Conservation (phyloP, 2,888 invertebrate species). For the Melanchra persicariae region DNA sequence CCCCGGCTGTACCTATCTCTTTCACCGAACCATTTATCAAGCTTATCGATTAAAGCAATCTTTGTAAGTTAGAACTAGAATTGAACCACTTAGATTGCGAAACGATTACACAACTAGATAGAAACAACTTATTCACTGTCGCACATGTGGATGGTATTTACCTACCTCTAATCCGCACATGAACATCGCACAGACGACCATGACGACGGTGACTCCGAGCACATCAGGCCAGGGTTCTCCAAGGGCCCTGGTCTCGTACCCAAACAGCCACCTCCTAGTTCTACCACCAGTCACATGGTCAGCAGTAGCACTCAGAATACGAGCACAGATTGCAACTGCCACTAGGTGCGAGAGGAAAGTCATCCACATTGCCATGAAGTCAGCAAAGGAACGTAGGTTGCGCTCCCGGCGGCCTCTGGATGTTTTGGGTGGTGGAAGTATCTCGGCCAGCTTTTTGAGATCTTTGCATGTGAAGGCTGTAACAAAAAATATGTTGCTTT, state of each 20-base stretch:
- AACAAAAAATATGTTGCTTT: slow-evolving; percentile 9
- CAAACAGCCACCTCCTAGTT: slow-evolving; percentile 91
- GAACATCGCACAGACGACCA: slow-evolving; percentile 91
- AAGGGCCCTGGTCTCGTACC: slow-evolving; percentile 90
- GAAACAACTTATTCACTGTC: background rate
- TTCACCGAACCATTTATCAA: slow-evolving; percentile 6
- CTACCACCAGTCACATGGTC: slow-evolving; percentile 91
- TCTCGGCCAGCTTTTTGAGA: slow-evolving; percentile 82
- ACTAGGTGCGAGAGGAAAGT: slow-evolving; percentile 90
- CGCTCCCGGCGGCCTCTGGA: slow-evolving; percentile 84
- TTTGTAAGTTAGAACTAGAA: slow-evolving; percentile 6
- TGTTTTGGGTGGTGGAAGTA: slow-evolving; percentile 83
- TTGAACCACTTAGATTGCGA: slow-evolving; percentile 9
- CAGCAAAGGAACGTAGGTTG: slow-evolving; percentile 88
- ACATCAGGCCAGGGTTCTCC: slow-evolving; percentile 93
- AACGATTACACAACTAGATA: slow-evolving; percentile 17
- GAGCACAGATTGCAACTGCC: slow-evolving; percentile 91
- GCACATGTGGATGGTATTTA: slow-evolving; percentile 60
- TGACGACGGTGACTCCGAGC: slow-evolving; percentile 91
- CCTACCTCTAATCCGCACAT: slow-evolving; percentile 92
- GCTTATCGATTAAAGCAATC: slow-evolving; percentile 31
- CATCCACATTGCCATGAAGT: slow-evolving; percentile 92
- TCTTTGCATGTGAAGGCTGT: slow-evolving; percentile 85
- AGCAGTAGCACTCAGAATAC: slow-evolving; percentile 91
- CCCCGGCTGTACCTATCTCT: background rate